Evolutionary conservation across 2,797 vertebrate genomes (phyloP), one percentile per base, ranked within the genome.

Genomic region (Pseudotriccus pelzelni): DNA sequence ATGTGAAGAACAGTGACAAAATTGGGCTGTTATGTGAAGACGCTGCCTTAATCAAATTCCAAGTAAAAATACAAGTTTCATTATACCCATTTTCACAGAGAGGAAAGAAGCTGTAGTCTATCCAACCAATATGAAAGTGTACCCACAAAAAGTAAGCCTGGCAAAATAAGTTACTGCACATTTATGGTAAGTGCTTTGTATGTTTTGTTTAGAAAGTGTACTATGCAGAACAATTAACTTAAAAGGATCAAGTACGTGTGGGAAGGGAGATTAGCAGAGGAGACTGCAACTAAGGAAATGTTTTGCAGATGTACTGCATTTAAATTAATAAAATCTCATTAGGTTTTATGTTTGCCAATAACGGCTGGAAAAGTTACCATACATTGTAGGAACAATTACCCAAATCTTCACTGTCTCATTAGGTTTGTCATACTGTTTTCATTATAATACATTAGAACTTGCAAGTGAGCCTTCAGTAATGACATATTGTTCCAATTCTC

Each of bases 371-470:
- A 98, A 98, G 98, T 98, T 98, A 98, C 98, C 97, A 97, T 98
- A 98, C 97, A 97, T 97, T 98, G 97, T 98, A 98, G 97, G 97
- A 98, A 96, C 97, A 96, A 98, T 97, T 98, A 98, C 97, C 98
- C 97, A 96, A 97, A 98, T 98, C 97, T 98, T 98, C 98, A 98
- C 98, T 98, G 97, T 98, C 98, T 98, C 98, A 98, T 98, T 98
- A 98, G 98, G 97, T 98, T 98, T 98, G 98, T 98, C 99, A 99
- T 98, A 98, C 98, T 99, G 98, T 99, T 99, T 98, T 98, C 98
- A 99, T 99, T 99, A 99, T 98, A 98, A 98, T 97, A 98, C 98
- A 98, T 96, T 98, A 98, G 97, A 98, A 98, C 98, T 98, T 99
- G 98, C 98, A 99, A 99, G 98, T 97, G 98, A 98, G 97, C 98